Evolutionary conservation across 2,797 vertebrate genomes (phyloP).

Genomic region (Mormyrops boulengeri): DNA sequence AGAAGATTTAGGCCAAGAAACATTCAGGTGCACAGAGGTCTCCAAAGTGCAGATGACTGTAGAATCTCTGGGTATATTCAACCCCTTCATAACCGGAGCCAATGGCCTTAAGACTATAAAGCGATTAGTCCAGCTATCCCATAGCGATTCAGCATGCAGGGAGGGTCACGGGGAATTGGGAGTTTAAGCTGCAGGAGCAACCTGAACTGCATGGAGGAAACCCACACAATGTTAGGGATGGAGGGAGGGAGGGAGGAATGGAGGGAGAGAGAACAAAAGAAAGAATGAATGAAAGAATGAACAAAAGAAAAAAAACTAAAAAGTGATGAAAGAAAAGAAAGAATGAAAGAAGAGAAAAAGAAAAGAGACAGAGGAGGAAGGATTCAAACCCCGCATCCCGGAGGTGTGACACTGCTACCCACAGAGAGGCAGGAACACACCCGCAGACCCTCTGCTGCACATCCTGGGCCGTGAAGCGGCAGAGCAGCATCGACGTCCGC

Average conservation of each 20-base stretch:
- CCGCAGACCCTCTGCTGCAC: background rate
- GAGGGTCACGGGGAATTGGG: background rate
- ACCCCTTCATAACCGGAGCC: background rate
- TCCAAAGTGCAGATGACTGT: background rate
- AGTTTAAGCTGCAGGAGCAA: background rate
- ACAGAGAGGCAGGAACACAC: background rate
- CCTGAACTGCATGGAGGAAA: background rate
- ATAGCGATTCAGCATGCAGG: background rate
- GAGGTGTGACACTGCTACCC: background rate
- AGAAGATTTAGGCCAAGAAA: background rate
- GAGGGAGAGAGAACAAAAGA: background rate
- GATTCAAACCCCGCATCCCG: background rate
- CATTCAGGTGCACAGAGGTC: background rate
- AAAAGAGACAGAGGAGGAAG: background rate
- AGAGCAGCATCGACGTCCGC: constrained; percentile 18
- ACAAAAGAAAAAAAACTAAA: background rate
- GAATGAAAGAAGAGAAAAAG: background rate
- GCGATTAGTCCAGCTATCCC: background rate
- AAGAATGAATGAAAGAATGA: background rate
- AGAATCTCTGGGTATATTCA: background rate
- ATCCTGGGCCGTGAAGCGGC: background rate
- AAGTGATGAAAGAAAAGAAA: background rate
- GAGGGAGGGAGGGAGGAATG: background rate
- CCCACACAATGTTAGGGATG: background rate
- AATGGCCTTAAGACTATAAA: background rate